Evolutionary conservation across 1,140 invertebrate species (phyloP), one percentile per base, ranked within the genome.

Genomic region (Drosophila nigromelanica): DNA sequence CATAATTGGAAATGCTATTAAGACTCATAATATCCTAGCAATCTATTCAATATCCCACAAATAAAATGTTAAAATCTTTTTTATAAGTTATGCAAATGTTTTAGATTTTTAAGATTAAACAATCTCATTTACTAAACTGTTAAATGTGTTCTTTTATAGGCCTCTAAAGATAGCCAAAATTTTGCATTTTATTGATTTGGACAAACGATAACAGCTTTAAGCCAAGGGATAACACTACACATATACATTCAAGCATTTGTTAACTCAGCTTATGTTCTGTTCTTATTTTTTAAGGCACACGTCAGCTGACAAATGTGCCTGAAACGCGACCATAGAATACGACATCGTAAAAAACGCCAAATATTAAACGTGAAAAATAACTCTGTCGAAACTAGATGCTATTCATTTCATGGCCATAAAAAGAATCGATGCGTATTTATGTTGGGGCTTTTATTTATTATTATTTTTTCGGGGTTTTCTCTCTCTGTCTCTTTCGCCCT

Each of bases 361-460:
- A 67, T 67, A 52, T 72, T 72, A 67, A 67, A 72, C 27, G 37
- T 11, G 6, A 74, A 58, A 72, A 76, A 87, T 77, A 71, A 66
- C 63, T 68, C 45, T 30, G 62, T 37, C 59, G 73, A 78, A 70
- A 73, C 68, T 71, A 64, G 58, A 69, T 15, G 71, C 82, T 87
- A 87, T 87, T 87, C 79, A 87, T 87, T 87, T 87, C 68, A 73
- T 37, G 82, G 73, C 68, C 76, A 68, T 87, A 87, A 87, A 87
- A 87, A 30, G 39, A 42, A 63, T 89, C 70, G 59, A 76, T 78
- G 58, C 78, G 58, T 78, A 70, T 78, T 71, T 86, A 73, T 78
- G 72, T 64, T 71, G 58, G 58, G 63, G 66, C 69, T 86, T 85
- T 85, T 85, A 70, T 80, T 78, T 86, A 52, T 58, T 59, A 68